Evolutionary conservation across 2,113 vertebrate species (phyloP).

Genomic region (Plecturocebus donacophilus): DNA sequence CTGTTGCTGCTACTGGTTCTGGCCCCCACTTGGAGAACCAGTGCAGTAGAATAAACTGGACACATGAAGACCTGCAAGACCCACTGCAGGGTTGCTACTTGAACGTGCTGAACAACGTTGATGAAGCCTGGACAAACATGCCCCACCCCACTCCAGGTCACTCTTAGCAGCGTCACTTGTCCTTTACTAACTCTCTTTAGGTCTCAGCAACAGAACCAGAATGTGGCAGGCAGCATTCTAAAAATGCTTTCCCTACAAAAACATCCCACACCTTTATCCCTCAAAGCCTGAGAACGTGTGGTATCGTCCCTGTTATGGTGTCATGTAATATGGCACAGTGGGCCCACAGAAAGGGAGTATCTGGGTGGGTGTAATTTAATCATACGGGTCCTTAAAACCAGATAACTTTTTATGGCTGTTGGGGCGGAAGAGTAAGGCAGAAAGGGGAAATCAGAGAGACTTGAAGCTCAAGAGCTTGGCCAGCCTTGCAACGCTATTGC

Average conservation of each 20-base stretch:
- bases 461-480: not conserved
- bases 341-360: not conserved
- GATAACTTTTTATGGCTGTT: not conserved
- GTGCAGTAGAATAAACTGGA: accelerated
- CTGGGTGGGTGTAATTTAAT: not conserved
- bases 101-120: not conserved
- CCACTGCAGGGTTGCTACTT: not conserved
- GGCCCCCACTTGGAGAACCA: not conserved
- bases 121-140: not conserved
- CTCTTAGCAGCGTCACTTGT: not conserved
- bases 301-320: not conserved
- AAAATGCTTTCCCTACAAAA: not conserved
- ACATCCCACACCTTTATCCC: too few relatives aligned
- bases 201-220: not conserved
- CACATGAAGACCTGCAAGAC: too few relatives aligned
- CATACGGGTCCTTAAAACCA: not conserved
- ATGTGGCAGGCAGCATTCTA: not conserved
- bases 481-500: accelerated
- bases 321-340: not conserved
- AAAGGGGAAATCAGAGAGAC: not conserved
- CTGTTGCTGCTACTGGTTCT: not conserved
- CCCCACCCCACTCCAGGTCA: too few relatives aligned
- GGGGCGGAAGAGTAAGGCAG: not conserved
- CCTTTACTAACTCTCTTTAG: not conserved
- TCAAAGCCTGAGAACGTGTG: not conserved